These are phyloP conservation scores for Ochropleura plecta DNA, from an alignment of 2,888 invertebrate genomes.

Conservation along the genomic window DNA sequence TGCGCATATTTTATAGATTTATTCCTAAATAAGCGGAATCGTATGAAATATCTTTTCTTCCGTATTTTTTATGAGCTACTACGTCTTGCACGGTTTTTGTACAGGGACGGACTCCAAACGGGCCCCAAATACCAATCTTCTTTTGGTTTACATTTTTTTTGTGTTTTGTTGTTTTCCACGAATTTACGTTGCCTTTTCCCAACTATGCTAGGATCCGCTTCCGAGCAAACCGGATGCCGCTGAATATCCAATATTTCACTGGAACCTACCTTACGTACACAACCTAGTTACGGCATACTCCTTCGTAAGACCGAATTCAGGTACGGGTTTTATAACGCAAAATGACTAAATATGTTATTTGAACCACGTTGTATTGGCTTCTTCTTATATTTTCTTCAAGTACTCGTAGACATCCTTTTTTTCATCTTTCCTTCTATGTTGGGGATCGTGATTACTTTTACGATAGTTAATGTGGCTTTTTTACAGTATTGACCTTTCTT, in stretches of 20 bases:
- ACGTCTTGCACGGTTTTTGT: constrained; percentile 26
- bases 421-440: no score
- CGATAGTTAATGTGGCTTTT: no score
- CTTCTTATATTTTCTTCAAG: no score
- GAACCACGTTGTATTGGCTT: no score
- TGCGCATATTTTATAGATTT: constrained; percentile 25
- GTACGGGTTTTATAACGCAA: background rate
- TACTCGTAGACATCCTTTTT: no score
- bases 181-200: background rate
- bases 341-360: background rate
- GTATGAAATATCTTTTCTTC: constrained; percentile 52
- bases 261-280: background rate
- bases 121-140: no score
- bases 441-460: no score
- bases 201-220: background rate
- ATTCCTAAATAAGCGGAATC: constrained; percentile 27
- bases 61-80: constrained; percentile 50
- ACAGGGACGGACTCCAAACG: constrained; percentile 41
- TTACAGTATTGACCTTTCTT: no score
- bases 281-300: background rate
- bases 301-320: background rate
- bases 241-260: background rate
- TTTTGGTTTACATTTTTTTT: no score
- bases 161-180: no score
- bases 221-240: background rate